A percentile compares a stretch with the other conserved stretches of the same genome.
phyloP scores from a whole-genome alignment of 2,888 invertebrate genomes.

The Stramonita haemastoma region DNA sequence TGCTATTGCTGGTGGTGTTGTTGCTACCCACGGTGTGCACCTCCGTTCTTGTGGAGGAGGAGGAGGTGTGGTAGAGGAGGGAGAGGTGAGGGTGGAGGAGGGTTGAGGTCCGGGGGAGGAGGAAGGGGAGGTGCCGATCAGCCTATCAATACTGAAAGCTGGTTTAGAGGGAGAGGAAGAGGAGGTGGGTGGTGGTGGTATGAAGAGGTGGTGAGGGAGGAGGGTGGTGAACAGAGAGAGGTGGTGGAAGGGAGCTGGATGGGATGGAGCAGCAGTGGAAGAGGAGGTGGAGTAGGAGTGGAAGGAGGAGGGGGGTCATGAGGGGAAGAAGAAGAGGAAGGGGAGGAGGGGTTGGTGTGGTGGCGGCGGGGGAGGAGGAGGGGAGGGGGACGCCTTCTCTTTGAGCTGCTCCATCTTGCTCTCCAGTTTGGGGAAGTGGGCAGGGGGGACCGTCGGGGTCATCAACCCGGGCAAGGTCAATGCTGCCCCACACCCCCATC shows the following conservation, averaged over 20 bases:
- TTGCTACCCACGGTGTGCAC: conserved; percentile 30
- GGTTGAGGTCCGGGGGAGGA: conserved; percentile 46
- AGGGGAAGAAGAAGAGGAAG: no score
- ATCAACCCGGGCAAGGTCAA: background rate
- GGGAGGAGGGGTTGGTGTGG: background rate
- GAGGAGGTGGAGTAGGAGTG: conserved; percentile 15
- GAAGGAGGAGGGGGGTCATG: conserved; percentile 18
- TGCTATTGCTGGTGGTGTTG: conserved; percentile 4
- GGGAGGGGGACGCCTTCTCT: conserved; percentile 64
- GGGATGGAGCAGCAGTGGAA: conserved; percentile 17
- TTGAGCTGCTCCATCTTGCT: conserved; percentile 44
- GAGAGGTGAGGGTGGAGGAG: conserved; percentile 40
- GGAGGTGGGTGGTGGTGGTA: conserved; percentile 17
- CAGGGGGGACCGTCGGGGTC: background rate
- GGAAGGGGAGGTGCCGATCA: conserved; percentile 78
- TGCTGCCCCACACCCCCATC: background rate
- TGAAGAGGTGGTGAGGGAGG: background rate
- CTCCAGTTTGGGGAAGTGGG: conserved; percentile 42
- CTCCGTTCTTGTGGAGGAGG: conserved; percentile 24
- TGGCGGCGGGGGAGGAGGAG: background rate
- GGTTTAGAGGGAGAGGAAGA: conserved; percentile 49
- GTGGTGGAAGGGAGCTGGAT: conserved; percentile 71
- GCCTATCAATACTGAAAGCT: conserved; percentile 81
- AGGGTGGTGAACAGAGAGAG: background rate
- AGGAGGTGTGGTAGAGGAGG: conserved; percentile 24